These are phyloP conservation scores for Cabera pusaria DNA, from an alignment of 2,888 invertebrate genomes.

Conservation along the genomic window DNA sequence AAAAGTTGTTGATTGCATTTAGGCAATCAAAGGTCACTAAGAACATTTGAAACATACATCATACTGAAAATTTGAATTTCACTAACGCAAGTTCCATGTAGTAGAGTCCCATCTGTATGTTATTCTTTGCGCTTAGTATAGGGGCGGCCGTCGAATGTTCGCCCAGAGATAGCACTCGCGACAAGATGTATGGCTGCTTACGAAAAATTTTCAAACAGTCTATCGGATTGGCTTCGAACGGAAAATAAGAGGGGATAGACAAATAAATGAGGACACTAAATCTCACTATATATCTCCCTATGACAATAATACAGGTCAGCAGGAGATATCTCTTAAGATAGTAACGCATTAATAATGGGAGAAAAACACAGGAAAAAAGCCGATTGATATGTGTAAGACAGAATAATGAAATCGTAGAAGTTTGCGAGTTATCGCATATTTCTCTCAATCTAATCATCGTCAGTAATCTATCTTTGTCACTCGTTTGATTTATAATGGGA, in stretches of 20 bases:
- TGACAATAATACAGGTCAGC: constrained; percentile 84
- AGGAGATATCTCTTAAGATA: constrained; percentile 78
- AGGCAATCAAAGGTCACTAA: too few relatives aligned
- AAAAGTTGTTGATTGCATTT: too few relatives aligned
- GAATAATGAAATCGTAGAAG: constrained; percentile 62
- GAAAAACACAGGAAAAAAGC: constrained; percentile 76
- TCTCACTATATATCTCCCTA: constrained; percentile 79
- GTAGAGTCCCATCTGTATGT: constrained; percentile 8
- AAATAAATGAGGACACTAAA: constrained; percentile 81
- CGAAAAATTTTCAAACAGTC: constrained; percentile 82
- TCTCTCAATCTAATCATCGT: constrained; percentile 12
- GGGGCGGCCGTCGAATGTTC: constrained; percentile 81
- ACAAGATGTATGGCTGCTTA: constrained; percentile 83
- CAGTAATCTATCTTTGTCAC: constrained; percentile 5
- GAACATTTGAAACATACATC: too few relatives aligned
- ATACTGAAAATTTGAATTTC: too few relatives aligned
- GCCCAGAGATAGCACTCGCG: constrained; percentile 79
- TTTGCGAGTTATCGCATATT: constrained; percentile 43
- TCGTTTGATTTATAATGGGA: constrained; percentile 7
- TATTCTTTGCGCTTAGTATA: constrained; percentile 58
- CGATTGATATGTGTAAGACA: constrained; percentile 64
- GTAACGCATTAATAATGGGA: constrained; percentile 76
- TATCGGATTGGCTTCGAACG: constrained; percentile 81
- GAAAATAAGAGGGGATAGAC: constrained; percentile 82
- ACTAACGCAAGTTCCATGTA: too few relatives aligned